phyloP scores from a whole-genome alignment of 2,113 vertebrate genomes.

The Microcebus lehilahytsara region DNA sequence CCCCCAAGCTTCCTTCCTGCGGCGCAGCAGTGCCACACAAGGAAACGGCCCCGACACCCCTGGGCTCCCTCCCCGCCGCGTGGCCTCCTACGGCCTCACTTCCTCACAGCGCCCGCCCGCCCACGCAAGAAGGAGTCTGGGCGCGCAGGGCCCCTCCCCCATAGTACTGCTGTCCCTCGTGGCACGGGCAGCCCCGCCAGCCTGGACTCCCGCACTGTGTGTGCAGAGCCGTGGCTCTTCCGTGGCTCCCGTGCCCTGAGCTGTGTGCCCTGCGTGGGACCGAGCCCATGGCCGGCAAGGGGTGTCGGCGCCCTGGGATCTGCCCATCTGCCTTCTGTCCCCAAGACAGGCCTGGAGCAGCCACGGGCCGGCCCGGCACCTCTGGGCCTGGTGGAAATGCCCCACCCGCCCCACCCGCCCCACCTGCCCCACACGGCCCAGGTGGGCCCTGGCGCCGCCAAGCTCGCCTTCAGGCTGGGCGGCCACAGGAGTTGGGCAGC shows the following conservation, averaged over 20 bases:
- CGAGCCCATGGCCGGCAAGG: too few relatives aligned
- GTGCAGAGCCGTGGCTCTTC: not conserved
- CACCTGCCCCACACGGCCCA: too few relatives aligned
- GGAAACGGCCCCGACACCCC: slow-evolving; percentile 2
- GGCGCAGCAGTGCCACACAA: not conserved
- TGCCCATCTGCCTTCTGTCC: not conserved
- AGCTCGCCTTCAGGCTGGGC: accelerated
- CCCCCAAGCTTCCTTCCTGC: not conserved
- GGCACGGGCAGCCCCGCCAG: too few relatives aligned
- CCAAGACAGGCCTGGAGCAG: not conserved
- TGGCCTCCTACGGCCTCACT: not conserved
- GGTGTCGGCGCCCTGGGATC: not conserved
- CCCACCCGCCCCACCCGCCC: not conserved
- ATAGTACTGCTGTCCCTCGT: not conserved
- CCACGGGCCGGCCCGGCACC: not conserved
- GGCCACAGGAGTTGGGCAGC: not conserved
- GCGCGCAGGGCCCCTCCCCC: not conserved
- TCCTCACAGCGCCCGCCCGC: not conserved
- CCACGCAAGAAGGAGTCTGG: not conserved
- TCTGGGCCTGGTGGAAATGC: not conserved
- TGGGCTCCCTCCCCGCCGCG: not conserved
- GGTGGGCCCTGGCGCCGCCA: too few relatives aligned
- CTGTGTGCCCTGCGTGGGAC: not conserved
- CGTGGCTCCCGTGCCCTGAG: accelerated
- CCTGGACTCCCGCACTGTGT: not conserved